Evolutionary conservation across 2,113 vertebrate genomes (phyloP).

Genomic region (Thalassarche chlororhynchos): DNA sequence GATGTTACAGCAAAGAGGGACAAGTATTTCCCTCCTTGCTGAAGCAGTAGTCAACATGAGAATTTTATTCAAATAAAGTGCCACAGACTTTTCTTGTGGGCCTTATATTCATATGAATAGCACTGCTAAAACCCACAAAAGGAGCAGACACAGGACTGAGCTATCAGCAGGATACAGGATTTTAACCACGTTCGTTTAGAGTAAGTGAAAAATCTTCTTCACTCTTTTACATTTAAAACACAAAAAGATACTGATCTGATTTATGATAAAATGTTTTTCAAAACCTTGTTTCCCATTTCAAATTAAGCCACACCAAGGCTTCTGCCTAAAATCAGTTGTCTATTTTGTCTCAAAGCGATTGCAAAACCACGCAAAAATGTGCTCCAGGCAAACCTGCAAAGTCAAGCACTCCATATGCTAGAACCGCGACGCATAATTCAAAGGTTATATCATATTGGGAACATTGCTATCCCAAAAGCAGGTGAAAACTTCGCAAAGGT

Average conservation of each 20-base stretch:
- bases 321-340: not conserved
- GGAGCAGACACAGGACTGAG: not conserved
- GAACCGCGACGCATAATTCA: not conserved
- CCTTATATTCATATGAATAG: not conserved
- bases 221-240: not conserved
- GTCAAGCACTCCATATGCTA: accelerated
- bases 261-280: not conserved
- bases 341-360: not conserved
- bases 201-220: not conserved
- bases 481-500: not conserved
- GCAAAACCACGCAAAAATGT: not conserved
- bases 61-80: not conserved
- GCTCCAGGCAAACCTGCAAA: not conserved
- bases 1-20: not conserved
- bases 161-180: not conserved
- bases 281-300: not conserved
- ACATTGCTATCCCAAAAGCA: not conserved
- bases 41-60: not conserved
- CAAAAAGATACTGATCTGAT: not conserved
- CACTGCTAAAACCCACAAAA: not conserved
- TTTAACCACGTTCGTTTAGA: accelerated
- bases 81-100: not conserved
- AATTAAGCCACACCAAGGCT: not conserved
- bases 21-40: not conserved
- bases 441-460: not conserved